phyloP scores from a whole-genome alignment of 2,797 vertebrate species.

The Micromesistius poutassou region DNA sequence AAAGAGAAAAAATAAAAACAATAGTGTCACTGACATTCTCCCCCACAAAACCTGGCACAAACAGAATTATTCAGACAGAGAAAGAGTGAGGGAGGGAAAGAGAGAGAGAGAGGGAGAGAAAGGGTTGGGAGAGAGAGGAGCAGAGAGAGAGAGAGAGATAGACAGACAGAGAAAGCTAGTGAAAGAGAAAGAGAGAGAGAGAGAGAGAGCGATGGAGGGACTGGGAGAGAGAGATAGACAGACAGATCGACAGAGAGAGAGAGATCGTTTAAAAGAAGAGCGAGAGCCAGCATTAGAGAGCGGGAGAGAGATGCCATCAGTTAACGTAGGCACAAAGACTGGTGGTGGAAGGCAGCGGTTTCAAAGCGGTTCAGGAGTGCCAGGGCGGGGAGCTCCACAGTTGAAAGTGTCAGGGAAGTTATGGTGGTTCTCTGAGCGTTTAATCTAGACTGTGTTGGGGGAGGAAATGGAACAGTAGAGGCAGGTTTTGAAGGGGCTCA shows the following conservation, averaged over 20 bases:
- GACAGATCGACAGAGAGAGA: too few species aligned
- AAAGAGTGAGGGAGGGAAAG: conserved; percentile 31
- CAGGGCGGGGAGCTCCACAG: conserved; percentile 63
- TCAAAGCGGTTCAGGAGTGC: conserved; percentile 70
- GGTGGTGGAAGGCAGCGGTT: conserved; percentile 70
- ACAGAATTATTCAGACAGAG: conserved; percentile 79
- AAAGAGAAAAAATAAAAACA: conserved; percentile 55
- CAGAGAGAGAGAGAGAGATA: too few species aligned
- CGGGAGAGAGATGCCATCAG: conserved; percentile 63
- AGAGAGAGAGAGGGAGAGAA: too few species aligned
- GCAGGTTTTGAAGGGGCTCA: too few species aligned
- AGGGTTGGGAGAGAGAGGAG: too few species aligned
- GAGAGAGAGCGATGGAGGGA: too few species aligned
- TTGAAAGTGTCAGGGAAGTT: conserved; percentile 70
- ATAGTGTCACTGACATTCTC: conserved; percentile 72
- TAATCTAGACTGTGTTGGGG: conserved; percentile 59
- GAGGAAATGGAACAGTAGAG: conserved; percentile 25
- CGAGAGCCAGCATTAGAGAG: conserved; percentile 56
- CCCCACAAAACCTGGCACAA: conserved; percentile 70
- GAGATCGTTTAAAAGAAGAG: conserved; percentile 33
- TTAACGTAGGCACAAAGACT: conserved; percentile 74
- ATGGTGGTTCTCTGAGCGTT: conserved; percentile 28
- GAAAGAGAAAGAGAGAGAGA: too few species aligned
- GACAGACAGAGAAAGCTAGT: too few species aligned
- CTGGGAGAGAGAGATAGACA: too few species aligned